phyloP scores from a whole-genome alignment of 2,797 vertebrate species.

The Falco cherrug region DNA sequence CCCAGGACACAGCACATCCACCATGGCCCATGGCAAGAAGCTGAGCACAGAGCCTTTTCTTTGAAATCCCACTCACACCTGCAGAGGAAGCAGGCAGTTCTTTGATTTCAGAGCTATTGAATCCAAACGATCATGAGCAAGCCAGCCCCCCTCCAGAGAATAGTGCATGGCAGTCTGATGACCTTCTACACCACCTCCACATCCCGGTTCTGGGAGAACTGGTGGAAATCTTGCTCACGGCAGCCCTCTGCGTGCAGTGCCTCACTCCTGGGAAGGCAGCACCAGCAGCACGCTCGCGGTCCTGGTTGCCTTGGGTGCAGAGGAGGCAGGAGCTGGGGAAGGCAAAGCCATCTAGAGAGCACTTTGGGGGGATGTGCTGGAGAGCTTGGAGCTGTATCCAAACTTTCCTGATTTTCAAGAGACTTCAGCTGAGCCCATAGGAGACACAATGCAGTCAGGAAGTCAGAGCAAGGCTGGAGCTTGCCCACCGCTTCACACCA shows the following conservation, averaged over 20 bases:
- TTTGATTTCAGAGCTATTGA: background rate
- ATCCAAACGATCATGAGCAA: background rate
- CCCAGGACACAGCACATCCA: background rate
- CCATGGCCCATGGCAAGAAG: rapidly evolving
- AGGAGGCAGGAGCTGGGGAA: background rate
- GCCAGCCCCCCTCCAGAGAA: background rate
- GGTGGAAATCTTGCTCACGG: background rate
- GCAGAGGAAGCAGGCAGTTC: background rate
- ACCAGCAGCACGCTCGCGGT: background rate
- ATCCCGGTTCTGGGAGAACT: background rate
- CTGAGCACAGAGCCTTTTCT: background rate
- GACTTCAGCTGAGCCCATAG: background rate
- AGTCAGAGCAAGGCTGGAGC: background rate
- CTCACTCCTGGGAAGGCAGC: background rate
- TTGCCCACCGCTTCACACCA: background rate
- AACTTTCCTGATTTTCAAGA: background rate
- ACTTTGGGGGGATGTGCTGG: background rate
- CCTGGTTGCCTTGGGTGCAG: background rate
- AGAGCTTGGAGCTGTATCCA: background rate
- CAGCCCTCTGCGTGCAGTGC: background rate
- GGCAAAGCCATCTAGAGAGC: background rate
- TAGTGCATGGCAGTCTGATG: background rate
- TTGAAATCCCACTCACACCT: background rate
- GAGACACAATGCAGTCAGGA: background rate
- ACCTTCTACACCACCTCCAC: background rate